Conservation (phyloP, 2,888 invertebrate species). For the Sesia bembeciformis region DNA sequence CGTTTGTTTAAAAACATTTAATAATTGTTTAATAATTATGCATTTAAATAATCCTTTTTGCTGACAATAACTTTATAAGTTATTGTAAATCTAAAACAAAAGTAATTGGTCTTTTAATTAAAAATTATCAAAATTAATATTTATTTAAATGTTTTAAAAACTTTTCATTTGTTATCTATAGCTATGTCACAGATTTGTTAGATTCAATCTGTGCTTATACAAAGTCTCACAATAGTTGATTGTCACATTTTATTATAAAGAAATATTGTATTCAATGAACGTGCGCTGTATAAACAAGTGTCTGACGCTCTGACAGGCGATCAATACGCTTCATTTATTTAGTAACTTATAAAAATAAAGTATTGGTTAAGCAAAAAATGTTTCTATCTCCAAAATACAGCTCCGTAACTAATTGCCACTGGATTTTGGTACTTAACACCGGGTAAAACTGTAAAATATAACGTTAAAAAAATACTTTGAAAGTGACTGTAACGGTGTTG, state of each 20-base stretch:
- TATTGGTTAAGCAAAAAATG: slow-evolving; percentile 1
- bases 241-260: slow-evolving; percentile 31
- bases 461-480: neutral
- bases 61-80: too few species aligned
- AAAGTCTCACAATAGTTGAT: slow-evolving; percentile 30
- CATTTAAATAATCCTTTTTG: too few species aligned
- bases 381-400: neutral
- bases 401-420: neutral
- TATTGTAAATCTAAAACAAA: too few species aligned
- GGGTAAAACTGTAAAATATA: neutral
- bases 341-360: slow-evolving; percentile 62
- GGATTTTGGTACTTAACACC: neutral
- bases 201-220: slow-evolving; percentile 9
- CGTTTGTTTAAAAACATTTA: too few species aligned
- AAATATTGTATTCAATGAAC: slow-evolving; percentile 19
- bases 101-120: too few species aligned
- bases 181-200: slow-evolving; percentile 34
- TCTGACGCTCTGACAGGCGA: slow-evolving; percentile 41
- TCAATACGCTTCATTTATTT: slow-evolving; percentile 69
- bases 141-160: too few species aligned
- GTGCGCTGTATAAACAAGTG: slow-evolving; percentile 52
- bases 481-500: slow-evolving; percentile 10
- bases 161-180: too few species aligned
- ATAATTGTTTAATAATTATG: too few species aligned
- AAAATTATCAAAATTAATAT: too few species aligned